These are phyloP conservation scores for Arctia plantaginis DNA, from an alignment of 2,888 invertebrate genomes.

Conservation along the genomic window DNA sequence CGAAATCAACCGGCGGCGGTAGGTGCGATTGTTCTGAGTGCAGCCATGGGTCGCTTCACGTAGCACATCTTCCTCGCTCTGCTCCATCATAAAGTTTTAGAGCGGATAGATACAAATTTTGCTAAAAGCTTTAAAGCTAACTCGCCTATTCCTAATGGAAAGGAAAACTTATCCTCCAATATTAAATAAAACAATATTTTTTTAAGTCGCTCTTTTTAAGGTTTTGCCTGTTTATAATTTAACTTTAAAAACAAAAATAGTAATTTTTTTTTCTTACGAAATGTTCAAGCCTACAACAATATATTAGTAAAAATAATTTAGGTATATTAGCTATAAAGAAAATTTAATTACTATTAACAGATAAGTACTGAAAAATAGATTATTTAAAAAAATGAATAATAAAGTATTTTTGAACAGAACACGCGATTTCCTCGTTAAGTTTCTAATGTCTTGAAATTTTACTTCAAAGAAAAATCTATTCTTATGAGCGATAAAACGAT, in stretches of 20 bases:
- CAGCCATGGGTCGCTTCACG: too few species aligned
- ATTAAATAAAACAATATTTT: neutral
- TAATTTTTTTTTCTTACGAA: too few species aligned
- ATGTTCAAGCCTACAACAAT: neutral
- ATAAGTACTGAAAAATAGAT: too few species aligned
- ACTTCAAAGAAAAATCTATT: neutral
- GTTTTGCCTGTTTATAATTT: neutral
- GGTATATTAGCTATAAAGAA: neutral
- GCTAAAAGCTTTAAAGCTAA: neutral
- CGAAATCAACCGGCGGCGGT: too few species aligned
- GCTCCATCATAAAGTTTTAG: too few species aligned
- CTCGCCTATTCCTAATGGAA: neutral
- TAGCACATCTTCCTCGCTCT: too few species aligned
- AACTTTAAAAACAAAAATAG: neutral
- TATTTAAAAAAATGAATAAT: too few species aligned
- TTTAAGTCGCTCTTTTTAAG: neutral
- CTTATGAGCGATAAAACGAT: neutral
- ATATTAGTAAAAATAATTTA: neutral
- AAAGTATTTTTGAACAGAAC: too few species aligned
- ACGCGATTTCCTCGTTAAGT: too few species aligned
- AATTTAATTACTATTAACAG: too few species aligned
- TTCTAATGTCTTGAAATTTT: too few species aligned
- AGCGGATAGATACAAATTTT: neutral
- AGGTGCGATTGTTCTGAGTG: too few species aligned
- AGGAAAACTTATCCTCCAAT: neutral